These are phyloP conservation scores for Helicolenus hilgendorfi DNA, from an alignment of 2,797 vertebrate species.

Conservation along the genomic window DNA sequence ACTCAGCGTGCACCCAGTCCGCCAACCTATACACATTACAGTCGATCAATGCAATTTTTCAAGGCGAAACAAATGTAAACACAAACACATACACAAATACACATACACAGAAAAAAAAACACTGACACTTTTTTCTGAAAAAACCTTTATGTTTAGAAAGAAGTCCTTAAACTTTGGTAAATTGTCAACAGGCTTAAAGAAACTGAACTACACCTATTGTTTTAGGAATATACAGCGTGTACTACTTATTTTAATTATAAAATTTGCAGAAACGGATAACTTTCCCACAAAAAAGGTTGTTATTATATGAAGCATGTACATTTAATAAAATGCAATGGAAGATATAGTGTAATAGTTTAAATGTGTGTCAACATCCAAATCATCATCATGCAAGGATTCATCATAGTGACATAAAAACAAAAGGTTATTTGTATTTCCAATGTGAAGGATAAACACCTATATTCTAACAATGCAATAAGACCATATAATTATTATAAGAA, in stretches of 20 bases:
- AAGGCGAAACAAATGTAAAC: constrained; percentile 1
- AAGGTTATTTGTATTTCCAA: not conserved
- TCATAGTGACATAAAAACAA: not conserved
- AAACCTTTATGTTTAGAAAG: not conserved
- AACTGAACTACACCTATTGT: not conserved
- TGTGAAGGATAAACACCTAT: not conserved
- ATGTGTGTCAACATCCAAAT: not conserved
- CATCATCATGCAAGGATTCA: not conserved
- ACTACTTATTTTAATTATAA: not conserved
- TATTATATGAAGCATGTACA: not conserved
- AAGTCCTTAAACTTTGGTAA: not conserved
- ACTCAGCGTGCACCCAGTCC: not conserved
- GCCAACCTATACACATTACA: constrained; percentile 2
- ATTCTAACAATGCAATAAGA: not conserved
- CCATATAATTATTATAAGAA: not conserved
- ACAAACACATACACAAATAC: not conserved
- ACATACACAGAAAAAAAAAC: not conserved
- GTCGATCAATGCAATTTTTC: constrained; percentile 8
- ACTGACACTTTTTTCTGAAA: not conserved
- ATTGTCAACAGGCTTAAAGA: not conserved
- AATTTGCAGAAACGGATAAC: not conserved
- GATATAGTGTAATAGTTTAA: not conserved
- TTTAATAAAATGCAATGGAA: not conserved
- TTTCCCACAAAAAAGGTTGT: not conserved
- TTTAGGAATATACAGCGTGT: not conserved